Base-by-base conservation (phyloP, 2,113 vertebrate genomes). In the Mobula birostris region DNA sequence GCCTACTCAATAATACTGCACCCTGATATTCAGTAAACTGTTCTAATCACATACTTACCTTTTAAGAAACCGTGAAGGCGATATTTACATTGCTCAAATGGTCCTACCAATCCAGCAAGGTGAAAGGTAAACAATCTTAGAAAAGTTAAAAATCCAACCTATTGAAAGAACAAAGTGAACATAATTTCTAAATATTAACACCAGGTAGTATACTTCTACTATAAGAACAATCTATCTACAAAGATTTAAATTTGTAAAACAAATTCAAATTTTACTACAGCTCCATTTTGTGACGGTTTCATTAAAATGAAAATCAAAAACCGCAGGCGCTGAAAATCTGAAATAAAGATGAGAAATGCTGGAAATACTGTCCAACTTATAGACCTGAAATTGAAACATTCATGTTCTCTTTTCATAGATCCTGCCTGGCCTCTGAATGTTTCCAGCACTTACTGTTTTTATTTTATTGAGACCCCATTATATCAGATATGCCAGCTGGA, bases 101-200 rank as follows among this genome's bases (percentile, higher is more conserved):
- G 93, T 94, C 94, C 94, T 94, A 96, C 94, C 74, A 96, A 78
- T 95, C 95, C 95, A 92, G 95, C 95, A 91, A 96, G 94, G 56
- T 96, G 94, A 95, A 96, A 96, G 94, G 95, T 32, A 95, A 96
- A 95, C 94, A 96, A 93, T 14, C 96, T 96, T 96, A 96, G 95
- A 95, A 97, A 96, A 94, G 95, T 94, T 95, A 97, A 95, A 95
- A 97, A 96, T 94, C 95, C 95, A 96, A 96, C 92, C 96, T 96
- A 95, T 95, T 88, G 95, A 96, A 94, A 91, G 94, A 95, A 78
- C 0, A 94, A 94, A 79, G 0, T 0, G 80, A 61, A 68, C 5
- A 79, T 24, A 80, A n/a, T 19, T 68, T 70, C 29, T 90, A 70
- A 91, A 76, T 48, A 29, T 74, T 24, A 72, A 27, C 68, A 56